Percentiles rank a stretch among this genome's conserved stretches.
These are phyloP conservation scores for Otus sunia DNA, from an alignment of 2,113 vertebrate genomes.

Conservation along the genomic window DNA sequence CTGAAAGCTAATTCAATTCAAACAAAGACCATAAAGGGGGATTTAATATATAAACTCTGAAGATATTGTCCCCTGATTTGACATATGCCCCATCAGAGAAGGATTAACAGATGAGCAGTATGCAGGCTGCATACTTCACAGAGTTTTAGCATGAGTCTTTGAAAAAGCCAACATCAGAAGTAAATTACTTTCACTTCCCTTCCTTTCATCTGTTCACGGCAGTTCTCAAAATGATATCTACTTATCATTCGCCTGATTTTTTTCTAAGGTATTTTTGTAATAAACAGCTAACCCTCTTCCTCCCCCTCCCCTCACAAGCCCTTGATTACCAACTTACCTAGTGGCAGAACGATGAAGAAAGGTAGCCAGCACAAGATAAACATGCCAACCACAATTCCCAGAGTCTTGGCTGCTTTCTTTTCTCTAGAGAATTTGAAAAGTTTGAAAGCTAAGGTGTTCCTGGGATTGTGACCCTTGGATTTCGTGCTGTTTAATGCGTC, in stretches of 20 bases:
- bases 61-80: not conserved
- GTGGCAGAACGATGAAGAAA: conserved; percentile 91
- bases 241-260: not conserved
- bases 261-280: not conserved
- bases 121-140: conserved; percentile 27
- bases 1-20: not conserved
- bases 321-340: conserved; percentile 79
- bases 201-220: not conserved
- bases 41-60: not conserved
- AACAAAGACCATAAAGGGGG: not conserved
- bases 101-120: not conserved
- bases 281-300: not conserved
- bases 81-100: not conserved
- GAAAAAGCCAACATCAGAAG: not conserved
- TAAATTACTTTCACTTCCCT: not conserved
- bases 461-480: conserved; percentile 81
- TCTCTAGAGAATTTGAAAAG: conserved; percentile 93
- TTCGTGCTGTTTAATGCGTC: conserved; percentile 77
- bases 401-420: conserved; percentile 94
- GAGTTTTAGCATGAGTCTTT: not conserved
- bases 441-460: conserved; percentile 90
- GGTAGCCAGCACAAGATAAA: conserved; percentile 94
- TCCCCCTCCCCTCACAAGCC: not conserved
- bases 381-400: conserved; percentile 95
- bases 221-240: not conserved